Conservation (phyloP, 2,888 invertebrate species). For the Drosophila paramelanica region DNA sequence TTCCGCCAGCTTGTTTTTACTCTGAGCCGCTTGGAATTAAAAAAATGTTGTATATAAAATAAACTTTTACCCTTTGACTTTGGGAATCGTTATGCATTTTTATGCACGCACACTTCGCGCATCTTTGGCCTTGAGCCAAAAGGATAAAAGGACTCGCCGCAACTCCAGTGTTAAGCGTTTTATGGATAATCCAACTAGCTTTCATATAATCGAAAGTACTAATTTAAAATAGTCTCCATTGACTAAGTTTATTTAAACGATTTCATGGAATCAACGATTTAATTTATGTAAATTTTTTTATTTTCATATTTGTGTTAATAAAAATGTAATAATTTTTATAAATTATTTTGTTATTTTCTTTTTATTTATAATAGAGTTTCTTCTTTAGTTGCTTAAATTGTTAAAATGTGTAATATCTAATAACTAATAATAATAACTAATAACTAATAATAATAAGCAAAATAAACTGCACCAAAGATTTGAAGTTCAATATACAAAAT, state of each 20-base stretch:
- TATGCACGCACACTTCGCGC: constrained; percentile 45
- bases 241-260: neutral
- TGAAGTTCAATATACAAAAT: too few relatives aligned
- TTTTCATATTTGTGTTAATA: too few relatives aligned
- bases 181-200: neutral
- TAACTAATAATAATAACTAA: too few relatives aligned
- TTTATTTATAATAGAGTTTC: too few relatives aligned
- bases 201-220: constrained; percentile 3
- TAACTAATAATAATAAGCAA: too few relatives aligned
- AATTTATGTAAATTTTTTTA: too few relatives aligned
- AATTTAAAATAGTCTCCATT: neutral
- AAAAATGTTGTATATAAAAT: constrained; percentile 54
- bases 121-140: constrained; percentile 41
- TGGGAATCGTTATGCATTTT: constrained; percentile 65
- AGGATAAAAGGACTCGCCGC: constrained; percentile 3
- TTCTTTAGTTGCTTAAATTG: too few relatives aligned
- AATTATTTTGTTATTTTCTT: too few relatives aligned
- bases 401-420: too few relatives aligned
- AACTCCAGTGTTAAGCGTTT: constrained; percentile 11
- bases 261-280: neutral
- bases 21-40: constrained; percentile 53
- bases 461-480: too few relatives aligned
- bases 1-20: constrained; percentile 7
- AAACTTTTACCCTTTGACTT: constrained; percentile 75
- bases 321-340: too few relatives aligned